These are phyloP conservation scores for Mimas tiliae DNA, from an alignment of 2,888 invertebrate species.

Conservation along the genomic window DNA sequence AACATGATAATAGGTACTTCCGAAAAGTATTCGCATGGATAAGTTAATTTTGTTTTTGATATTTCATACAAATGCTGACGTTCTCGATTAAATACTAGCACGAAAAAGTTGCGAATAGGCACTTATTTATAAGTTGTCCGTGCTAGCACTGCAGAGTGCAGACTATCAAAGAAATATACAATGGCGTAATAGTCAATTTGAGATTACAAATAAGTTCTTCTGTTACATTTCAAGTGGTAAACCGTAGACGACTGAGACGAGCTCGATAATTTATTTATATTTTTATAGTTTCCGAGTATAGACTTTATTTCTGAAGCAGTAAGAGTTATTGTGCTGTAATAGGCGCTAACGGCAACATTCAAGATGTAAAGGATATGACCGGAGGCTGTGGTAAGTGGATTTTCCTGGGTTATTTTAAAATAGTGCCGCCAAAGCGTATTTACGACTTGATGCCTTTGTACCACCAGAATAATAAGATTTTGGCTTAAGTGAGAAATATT, in stretches of 20 bases:
- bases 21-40: too few species aligned
- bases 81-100: too few species aligned
- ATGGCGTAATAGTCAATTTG: background rate
- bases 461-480: conserved; percentile 22
- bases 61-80: too few species aligned
- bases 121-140: too few species aligned
- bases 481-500: background rate
- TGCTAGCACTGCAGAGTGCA: too few species aligned
- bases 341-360: conserved; percentile 45
- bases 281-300: conserved; percentile 41
- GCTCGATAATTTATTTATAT: conserved; percentile 40
- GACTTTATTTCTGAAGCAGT: conserved; percentile 43
- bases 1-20: too few species aligned
- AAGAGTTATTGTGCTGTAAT: conserved; percentile 38
- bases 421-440: conserved; percentile 33
- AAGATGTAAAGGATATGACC: conserved; percentile 51
- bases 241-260: conserved; percentile 37
- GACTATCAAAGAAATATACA: too few species aligned
- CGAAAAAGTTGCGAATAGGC: too few species aligned
- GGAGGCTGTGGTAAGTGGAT: conserved; percentile 55
- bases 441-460: conserved; percentile 25
- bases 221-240: conserved; percentile 37
- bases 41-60: too few species aligned
- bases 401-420: conserved; percentile 51
- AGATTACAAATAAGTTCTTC: conserved; percentile 33